phyloP scores from a whole-genome alignment of 2,113 vertebrate genomes.

The Raja brachyura region DNA sequence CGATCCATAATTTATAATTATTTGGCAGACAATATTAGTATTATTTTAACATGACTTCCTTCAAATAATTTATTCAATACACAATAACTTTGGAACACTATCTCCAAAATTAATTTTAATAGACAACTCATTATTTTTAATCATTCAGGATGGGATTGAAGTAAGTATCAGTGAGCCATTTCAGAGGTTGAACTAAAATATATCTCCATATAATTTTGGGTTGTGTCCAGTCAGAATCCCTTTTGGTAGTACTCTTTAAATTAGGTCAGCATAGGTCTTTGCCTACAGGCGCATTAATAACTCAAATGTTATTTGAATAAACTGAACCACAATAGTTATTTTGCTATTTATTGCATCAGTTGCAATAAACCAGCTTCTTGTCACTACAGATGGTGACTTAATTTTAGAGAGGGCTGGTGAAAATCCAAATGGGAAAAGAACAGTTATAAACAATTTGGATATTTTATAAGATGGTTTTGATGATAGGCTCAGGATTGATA shows the following conservation, averaged over 20 bases:
- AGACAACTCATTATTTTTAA: no score
- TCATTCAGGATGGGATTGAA: neutral
- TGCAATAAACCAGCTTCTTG: neutral
- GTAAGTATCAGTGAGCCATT: neutral
- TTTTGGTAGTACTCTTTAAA: neutral
- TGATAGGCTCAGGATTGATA: neutral
- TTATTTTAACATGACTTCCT: neutral
- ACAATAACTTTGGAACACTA: neutral
- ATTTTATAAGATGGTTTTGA: neutral
- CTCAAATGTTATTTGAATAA: neutral
- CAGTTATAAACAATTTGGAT: neutral
- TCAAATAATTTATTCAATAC: neutral
- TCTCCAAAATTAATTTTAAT: neutral
- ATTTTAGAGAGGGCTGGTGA: neutral
- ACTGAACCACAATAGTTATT: neutral
- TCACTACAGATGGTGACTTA: neutral
- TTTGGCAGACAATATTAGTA: neutral
- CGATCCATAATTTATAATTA: neutral
- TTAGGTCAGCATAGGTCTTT: neutral
- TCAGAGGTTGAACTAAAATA: neutral
- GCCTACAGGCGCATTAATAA: neutral
- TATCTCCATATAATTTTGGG: neutral
- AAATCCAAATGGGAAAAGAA: neutral
- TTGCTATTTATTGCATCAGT: neutral
- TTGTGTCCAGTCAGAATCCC: neutral